Evolutionary conservation across 2,113 vertebrate genomes (phyloP).

Genomic region (Cochlearius cochlearius): DNA sequence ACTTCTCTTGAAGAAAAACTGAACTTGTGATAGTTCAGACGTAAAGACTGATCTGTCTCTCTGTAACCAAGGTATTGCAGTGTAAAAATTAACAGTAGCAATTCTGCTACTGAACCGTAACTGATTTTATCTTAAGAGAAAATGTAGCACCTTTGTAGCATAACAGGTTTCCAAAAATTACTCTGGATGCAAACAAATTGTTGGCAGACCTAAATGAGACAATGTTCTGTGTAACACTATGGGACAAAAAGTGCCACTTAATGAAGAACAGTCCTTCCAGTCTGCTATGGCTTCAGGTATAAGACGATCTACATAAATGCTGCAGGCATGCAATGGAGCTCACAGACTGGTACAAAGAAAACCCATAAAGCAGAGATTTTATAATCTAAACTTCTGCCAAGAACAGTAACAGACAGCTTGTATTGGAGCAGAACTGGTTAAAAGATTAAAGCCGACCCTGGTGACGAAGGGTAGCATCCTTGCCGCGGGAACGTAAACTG

Average conservation of each 20-base stretch:
- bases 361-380: not conserved
- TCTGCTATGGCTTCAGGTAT: not conserved
- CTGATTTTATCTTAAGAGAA: not conserved
- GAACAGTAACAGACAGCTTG: not conserved
- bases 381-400: not conserved
- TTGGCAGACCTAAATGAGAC: not conserved
- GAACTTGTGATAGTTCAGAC: not conserved
- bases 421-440: not conserved
- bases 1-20: not conserved
- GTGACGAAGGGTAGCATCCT: not conserved
- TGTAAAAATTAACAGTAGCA: not conserved
- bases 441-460: not conserved
- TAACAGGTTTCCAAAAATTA: not conserved
- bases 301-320: not conserved
- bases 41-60: not conserved
- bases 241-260: not conserved
- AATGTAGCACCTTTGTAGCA: not conserved
- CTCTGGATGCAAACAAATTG: not conserved
- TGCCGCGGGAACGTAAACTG: not conserved
- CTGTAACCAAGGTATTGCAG: not conserved
- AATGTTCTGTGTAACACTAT: not conserved
- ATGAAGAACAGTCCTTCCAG: not conserved
- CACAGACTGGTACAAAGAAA: not conserved
- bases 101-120: not conserved
- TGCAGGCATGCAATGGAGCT: not conserved